Conservation (phyloP, 1,140 invertebrate genomes). For the Portunus trituberculatus region DNA sequence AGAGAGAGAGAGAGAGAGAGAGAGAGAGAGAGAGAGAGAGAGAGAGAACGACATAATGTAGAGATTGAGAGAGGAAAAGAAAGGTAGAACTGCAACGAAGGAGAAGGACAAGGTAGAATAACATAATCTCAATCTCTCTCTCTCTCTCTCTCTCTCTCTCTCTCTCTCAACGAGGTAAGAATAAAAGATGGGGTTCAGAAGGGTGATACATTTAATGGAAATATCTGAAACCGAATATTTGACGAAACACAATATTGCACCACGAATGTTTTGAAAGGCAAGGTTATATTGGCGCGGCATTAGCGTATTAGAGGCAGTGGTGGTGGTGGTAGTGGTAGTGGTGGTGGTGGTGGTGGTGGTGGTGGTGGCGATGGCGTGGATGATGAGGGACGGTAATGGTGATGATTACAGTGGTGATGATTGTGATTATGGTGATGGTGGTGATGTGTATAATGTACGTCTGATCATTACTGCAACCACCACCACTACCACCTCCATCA, state of each 20-base stretch:
- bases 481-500: too few species aligned
- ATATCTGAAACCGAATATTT: slow-evolving; percentile 8
- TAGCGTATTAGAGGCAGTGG: not conserved
- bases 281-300: not conserved
- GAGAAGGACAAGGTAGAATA: too few species aligned
- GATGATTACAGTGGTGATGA: not conserved
- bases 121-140: not conserved
- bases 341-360: not conserved
- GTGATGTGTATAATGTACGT: not conserved
- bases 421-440: not conserved
- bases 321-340: not conserved
- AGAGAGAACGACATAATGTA: not conserved
- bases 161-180: not conserved
- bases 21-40: slow-evolving; percentile 4
- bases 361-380: not conserved
- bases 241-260: not conserved
- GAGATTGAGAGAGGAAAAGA: not conserved
- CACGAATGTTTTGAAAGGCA: not conserved
- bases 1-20: too few species aligned
- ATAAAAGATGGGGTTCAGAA: not conserved
- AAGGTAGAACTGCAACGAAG: not conserved
- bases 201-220: slow-evolving; percentile 28
- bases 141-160: slow-evolving; percentile 12
- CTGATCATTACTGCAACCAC: too few species aligned
- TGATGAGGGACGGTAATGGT: not conserved